Evolutionary conservation across 2,113 vertebrate genomes (phyloP).

Genomic region (Vulpes vulpes): DNA sequence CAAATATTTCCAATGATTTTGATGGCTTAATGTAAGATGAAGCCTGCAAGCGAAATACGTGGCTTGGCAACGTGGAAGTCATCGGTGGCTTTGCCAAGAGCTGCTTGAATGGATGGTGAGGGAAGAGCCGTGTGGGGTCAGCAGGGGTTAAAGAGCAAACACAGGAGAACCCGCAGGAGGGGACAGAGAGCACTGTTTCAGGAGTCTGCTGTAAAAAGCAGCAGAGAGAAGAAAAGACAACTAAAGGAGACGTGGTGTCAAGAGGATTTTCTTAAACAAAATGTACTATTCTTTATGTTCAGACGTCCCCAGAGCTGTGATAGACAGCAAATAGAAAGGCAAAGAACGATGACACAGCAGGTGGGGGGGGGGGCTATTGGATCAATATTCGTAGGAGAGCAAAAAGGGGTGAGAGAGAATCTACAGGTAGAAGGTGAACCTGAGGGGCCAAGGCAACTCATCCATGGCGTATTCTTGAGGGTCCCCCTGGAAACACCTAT

Average conservation of each 20-base stretch:
- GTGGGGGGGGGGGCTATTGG: not conserved
- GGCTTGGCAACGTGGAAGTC: not conserved
- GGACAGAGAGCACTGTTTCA: not conserved
- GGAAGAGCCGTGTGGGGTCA: not conserved
- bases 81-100: not conserved
- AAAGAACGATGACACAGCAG: not conserved
- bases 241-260: not conserved
- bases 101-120: not conserved
- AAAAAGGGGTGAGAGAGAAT: not conserved
- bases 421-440: not conserved
- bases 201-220: not conserved
- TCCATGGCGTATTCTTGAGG: not conserved
- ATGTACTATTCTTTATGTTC: not conserved
- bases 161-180: not conserved
- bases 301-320: not conserved
- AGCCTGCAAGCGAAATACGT: not conserved
- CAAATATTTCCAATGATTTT: not conserved
- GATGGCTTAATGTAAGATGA: not conserved
- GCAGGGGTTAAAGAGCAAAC: not conserved
- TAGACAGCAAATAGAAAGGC: not conserved
- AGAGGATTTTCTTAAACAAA: not conserved
- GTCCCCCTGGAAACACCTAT: not conserved
- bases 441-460: not conserved
- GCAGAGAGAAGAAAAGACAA: not conserved
- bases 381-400: not conserved